Percentiles rank a stretch among this genome's conserved stretches.
These are phyloP conservation scores for Ophthalmolycus amberensis DNA, from an alignment of 2,113 vertebrate species.

Conservation along the genomic window DNA sequence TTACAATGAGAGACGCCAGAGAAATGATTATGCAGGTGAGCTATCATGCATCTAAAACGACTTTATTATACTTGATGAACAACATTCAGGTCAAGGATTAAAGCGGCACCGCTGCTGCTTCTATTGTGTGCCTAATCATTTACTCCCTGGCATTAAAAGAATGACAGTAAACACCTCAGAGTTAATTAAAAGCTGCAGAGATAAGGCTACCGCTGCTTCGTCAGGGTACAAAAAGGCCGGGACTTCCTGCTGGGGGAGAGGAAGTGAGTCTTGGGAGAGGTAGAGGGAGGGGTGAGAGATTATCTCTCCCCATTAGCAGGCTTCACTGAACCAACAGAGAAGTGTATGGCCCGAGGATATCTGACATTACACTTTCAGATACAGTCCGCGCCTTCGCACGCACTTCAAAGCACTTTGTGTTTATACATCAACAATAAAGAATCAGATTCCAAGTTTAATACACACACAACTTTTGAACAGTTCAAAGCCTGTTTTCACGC, in stretches of 20 bases:
- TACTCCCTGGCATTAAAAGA: conserved; percentile 37
- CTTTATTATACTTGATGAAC: conserved; percentile 47
- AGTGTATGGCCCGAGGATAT: conserved; percentile 26
- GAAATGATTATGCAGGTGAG: neutral
- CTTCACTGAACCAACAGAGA: conserved; percentile 40
- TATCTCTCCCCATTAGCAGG: conserved; percentile 48
- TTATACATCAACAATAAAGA: conserved; percentile 63
- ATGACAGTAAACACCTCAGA: conserved; percentile 45
- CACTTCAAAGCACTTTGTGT: conserved; percentile 64
- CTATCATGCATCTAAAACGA: conserved; percentile 23
- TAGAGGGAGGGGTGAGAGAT: neutral
- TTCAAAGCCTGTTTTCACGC: conserved; percentile 66
- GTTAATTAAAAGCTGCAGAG: conserved; percentile 62
- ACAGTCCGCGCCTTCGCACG: conserved; percentile 39
- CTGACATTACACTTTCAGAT: conserved; percentile 60
- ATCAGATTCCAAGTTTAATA: conserved; percentile 59
- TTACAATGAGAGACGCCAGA: neutral
- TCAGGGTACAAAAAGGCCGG: conserved; percentile 46
- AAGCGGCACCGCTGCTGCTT: conserved; percentile 34
- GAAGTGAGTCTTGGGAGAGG: conserved; percentile 41
- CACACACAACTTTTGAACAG: conserved; percentile 38
- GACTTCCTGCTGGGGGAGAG: conserved; percentile 57
- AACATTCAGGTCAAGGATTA: conserved; percentile 58
- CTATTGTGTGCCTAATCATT: conserved; percentile 41
- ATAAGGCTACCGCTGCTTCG: conserved; percentile 44